Base-by-base conservation (phyloP, 1,140 invertebrate genomes). In the Aphidius ervi region DNA sequence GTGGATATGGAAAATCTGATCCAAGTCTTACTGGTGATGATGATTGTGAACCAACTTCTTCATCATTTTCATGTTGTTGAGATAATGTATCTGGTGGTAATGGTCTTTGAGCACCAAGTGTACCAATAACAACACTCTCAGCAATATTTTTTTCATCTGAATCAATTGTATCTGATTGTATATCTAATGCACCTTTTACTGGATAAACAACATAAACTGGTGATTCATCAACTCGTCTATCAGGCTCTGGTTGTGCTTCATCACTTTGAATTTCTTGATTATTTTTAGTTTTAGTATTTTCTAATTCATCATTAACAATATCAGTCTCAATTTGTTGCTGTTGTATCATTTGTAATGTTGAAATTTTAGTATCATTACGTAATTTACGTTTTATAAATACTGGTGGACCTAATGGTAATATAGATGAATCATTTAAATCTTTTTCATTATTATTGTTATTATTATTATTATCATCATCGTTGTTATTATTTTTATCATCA, bases 171-270 rank as follows among this genome's bases (percentile, higher is more conserved):
- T 59, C 52, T 9, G 52, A 39, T 47, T 54, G 57, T 23, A 63
- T 65, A 16, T 63, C 61, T 5, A 65, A n/a, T 4, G 64, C 56
- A 20, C 64, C 61, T 58, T 84, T 84, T 0, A 83, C 80, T 4
- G 87, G 86, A 66, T 88, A 88, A 0, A 87, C 86, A 0, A 87
- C 83, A 65, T 87, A 87, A 6, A 85, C 81, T 0, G 83, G 80
- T 20, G 70, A 67, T 56, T 84, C 80, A 10, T 81, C 77, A 56
- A n/a, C 42, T 43, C 59, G 9, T 16, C 53, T 37, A n/a, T 46
- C 23, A 10, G 39, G 31, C 1, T 37, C 48, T 37, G 37, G 8
- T 8, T 42, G 16, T 5, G 40, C 45, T 43, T 20, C 49, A 49
- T 58, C 41, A 43, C 2, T 43, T 43, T 10, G 2, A 31, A 43